Percentiles rank a stretch among this genome's conserved stretches.
phyloP scores from a whole-genome alignment of 2,797 vertebrate species.

The Aldrovandia affinis region DNA sequence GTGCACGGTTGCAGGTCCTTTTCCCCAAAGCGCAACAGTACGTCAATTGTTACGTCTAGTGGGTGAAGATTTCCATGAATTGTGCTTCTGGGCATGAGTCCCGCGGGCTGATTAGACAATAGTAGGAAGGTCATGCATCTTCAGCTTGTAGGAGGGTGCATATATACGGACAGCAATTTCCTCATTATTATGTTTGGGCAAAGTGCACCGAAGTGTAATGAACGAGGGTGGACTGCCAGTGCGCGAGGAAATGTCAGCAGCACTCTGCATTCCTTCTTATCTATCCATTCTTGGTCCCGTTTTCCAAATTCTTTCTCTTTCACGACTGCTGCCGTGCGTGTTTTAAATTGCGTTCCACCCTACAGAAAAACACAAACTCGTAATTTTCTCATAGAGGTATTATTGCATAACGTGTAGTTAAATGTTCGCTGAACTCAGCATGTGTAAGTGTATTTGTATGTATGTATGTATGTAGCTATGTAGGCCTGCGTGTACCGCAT shows the following conservation, averaged over 20 bases:
- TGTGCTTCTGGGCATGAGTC: background rate
- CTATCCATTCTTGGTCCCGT: too few relatives aligned
- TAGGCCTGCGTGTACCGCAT: too few relatives aligned
- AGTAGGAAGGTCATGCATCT: background rate
- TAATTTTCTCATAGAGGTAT: background rate
- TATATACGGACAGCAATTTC: background rate
- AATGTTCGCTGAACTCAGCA: too few relatives aligned
- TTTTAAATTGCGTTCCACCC: background rate
- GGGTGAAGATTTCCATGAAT: background rate
- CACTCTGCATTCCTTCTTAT: too few relatives aligned
- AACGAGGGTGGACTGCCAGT: too few relatives aligned
- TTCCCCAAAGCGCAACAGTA: background rate
- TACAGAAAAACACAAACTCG: background rate
- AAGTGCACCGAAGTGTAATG: background rate
- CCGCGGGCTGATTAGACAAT: background rate
- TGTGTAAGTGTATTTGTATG: too few relatives aligned
- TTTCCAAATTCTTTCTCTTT: too few relatives aligned
- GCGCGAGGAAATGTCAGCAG: too few relatives aligned
- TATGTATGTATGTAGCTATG: too few relatives aligned
- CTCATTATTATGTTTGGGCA: background rate
- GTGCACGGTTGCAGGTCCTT: background rate
- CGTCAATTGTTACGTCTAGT: background rate
- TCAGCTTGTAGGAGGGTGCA: background rate
- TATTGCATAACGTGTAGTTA: too few relatives aligned
- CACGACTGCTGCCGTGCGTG: background rate